A percentile compares a stretch with the other conserved stretches of the same genome.
These are phyloP conservation scores for Drosophila pegasa DNA, from an alignment of 2,888 invertebrate genomes.

Conservation along the genomic window DNA sequence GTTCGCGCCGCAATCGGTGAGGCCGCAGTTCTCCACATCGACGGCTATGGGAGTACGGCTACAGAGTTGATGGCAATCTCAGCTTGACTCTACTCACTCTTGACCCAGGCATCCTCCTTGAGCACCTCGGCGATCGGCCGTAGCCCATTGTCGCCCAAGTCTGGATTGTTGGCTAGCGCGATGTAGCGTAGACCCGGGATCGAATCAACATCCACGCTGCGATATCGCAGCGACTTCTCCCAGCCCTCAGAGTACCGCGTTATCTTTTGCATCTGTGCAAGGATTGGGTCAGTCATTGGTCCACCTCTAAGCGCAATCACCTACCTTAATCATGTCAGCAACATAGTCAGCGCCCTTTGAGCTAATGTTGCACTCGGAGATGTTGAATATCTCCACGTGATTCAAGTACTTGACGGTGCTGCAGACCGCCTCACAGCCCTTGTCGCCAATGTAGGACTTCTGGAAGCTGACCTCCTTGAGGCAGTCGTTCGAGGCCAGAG, in stretches of 20 bases:
- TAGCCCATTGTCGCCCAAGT: slow-evolving; percentile 88
- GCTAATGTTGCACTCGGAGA: slow-evolving; percentile 89
- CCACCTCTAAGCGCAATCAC: background rate
- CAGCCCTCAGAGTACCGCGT: slow-evolving; percentile 92
- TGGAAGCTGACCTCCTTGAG: slow-evolving; percentile 89
- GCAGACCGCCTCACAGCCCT: slow-evolving; percentile 90
- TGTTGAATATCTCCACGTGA: slow-evolving; percentile 89
- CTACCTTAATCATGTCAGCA: slow-evolving; percentile 88
- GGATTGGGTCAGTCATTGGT: too few species aligned
- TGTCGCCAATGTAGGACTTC: slow-evolving; percentile 89
- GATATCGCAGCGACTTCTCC: slow-evolving; percentile 92
- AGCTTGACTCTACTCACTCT: slow-evolving; percentile 85
- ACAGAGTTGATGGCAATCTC: background rate
- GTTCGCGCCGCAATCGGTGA: slow-evolving; percentile 87
- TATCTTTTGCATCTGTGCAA: slow-evolving; percentile 88
- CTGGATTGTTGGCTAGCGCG: slow-evolving; percentile 89
- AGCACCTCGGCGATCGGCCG: slow-evolving; percentile 88
- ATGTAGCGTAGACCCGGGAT: slow-evolving; percentile 91
- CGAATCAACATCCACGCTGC: slow-evolving; percentile 89
- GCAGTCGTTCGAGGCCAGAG: slow-evolving; percentile 87
- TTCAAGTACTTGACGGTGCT: slow-evolving; percentile 88
- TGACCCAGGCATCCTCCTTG: slow-evolving; percentile 92
- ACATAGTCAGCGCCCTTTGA: slow-evolving; percentile 88
- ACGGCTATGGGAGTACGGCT: slow-evolving; percentile 85
- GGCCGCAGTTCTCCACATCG: slow-evolving; percentile 91